Evolutionary conservation across 2,888 invertebrate species (phyloP), one percentile per base, ranked within the genome.

Genomic region (Xanthorhoe designata): DNA sequence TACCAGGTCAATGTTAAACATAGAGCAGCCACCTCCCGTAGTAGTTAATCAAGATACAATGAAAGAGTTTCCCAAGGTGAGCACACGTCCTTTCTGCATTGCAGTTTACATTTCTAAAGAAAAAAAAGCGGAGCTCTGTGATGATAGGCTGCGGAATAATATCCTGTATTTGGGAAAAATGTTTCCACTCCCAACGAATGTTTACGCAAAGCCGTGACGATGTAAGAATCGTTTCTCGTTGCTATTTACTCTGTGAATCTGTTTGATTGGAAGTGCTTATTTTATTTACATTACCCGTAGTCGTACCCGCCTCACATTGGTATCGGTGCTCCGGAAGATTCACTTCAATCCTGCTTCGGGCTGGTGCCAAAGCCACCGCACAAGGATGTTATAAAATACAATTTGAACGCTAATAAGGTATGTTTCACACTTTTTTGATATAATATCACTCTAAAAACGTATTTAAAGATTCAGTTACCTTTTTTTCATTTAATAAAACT

Each of bases 311-410:
- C 97, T 0, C 96, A 96, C 69, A 96, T 96, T 77, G 96, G 96
- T 2, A 95, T 96, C 73, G 97, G 97, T 1, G 93, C 96, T 13
- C 94, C 97, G 2, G 97, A 97, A 83, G 97, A 98, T 81, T 96
- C 97, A 0, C 84, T 97, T 35, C 95, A 96, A 78, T 96, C 96
- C 18, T 97, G 96, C 80, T 92, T 95, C 75, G 95, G 95, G 0
- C 92, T 97, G 59, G 82, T 96, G 42, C 96, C 96, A 4, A 96
- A 96, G 78, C 94, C 96, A 0, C 97, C 97, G 0, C 95, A 95
- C 81, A 96, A 96, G 82, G 96, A 97, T 84, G 92, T 96, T 70
- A 94, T 97, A 72, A 96, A 96, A 80, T 96, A 96, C 84, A 92
- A 97, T 63, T 91, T 96, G 19, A 97, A 97, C 84, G 96, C 95